Evolutionary conservation across 2,888 invertebrate species (phyloP), one percentile per base, ranked within the genome.

Genomic region (Trachelus tabidus): DNA sequence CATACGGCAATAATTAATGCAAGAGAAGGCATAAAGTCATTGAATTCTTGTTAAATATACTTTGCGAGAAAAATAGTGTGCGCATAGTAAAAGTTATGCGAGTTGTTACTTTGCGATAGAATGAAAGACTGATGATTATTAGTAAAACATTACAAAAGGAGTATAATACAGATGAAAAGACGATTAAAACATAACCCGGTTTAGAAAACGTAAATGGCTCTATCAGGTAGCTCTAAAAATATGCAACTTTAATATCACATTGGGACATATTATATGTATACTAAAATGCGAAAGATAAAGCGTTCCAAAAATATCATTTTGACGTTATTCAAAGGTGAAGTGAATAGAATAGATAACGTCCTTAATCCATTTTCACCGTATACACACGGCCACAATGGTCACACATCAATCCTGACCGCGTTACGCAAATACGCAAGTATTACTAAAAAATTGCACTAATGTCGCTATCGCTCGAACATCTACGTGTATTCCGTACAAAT

Each of bases 191-290:
- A 35, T 35, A 30, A 74, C 11, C 30, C 12, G 30, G 30, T 73
- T 34, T 11, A 23, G 23, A 56, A 23, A 56, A 56, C 56, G 56
- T 56, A 56, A 56, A 56, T 56, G 23, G 56, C 68, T 75, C n/a
- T 68, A 77, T 56, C 31, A 76, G 73, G n/a, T 75, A 75, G 71
- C 75, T 69, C 74, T 77, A 34, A 78, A 76, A 76, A 75, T 76
- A 75, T 76, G 78, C 78, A 78, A 78, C 76, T 34, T 78, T 78
- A 78, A 78, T 78, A 78, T 78, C 78, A 78, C 78, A 78, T 78
- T 68, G 76, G 73, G 75, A 78, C 75, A 76, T 68, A 35, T 78
- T 78, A 34, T 33, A 78, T 35, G 40, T 77, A 12, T 69, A 74
- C 74, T 30, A 78, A 78, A 78, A 76, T 78, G 78, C 76, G 68